Percentiles rank a stretch among this genome's conserved stretches.
phyloP scores from a whole-genome alignment of 2,113 vertebrate species.

The Misgurnus mizolepis region DNA sequence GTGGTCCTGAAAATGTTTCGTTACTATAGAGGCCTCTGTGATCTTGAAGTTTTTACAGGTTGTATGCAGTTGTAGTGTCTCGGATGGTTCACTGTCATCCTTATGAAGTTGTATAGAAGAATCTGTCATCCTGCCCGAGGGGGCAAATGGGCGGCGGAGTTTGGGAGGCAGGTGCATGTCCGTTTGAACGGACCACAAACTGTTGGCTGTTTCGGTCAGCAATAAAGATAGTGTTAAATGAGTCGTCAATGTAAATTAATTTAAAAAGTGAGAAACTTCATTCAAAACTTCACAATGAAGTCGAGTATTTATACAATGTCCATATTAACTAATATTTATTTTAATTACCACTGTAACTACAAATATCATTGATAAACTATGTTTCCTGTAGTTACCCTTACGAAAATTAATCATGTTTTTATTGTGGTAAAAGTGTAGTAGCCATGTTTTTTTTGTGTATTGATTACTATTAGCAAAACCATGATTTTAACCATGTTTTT shows the following conservation, averaged over 20 bases:
- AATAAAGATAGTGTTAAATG: background rate
- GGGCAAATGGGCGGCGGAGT: constrained; percentile 71
- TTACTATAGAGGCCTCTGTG: constrained; percentile 78
- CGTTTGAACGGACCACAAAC: constrained; percentile 38
- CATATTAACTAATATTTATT: too few relatives aligned
- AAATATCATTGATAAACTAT: too few relatives aligned
- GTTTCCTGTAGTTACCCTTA: too few relatives aligned
- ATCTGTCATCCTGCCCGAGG: background rate
- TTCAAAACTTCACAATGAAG: too few relatives aligned
- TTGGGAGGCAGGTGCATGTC: constrained; percentile 81
- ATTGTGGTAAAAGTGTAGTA: too few relatives aligned
- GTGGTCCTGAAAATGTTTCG: background rate
- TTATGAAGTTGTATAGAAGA: constrained; percentile 38
- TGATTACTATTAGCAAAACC: too few relatives aligned
- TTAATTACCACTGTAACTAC: too few relatives aligned
- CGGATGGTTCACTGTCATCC: constrained; percentile 28
- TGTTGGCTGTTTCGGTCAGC: constrained; percentile 29
- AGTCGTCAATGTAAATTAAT: background rate
- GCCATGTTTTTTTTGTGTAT: too few relatives aligned
- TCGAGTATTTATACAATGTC: too few relatives aligned
- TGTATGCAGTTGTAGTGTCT: constrained; percentile 12
- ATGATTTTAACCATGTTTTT: too few relatives aligned
- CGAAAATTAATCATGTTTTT: too few relatives aligned
- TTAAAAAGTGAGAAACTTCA: too few relatives aligned
- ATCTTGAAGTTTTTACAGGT: constrained; percentile 69